These are phyloP conservation scores for Drosophila mayri DNA, from an alignment of 1,140 invertebrate species.

Conservation along the genomic window DNA sequence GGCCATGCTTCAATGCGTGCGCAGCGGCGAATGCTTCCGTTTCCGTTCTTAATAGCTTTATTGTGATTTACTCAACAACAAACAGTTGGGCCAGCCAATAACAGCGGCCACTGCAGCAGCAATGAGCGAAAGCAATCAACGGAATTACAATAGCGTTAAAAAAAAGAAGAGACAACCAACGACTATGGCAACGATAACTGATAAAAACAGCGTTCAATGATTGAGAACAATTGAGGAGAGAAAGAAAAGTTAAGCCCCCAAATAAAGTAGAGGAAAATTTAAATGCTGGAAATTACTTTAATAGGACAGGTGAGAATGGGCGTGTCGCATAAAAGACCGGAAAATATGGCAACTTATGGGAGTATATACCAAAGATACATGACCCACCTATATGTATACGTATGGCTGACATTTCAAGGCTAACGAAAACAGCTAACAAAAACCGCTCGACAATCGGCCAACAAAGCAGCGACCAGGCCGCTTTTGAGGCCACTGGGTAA, in stretches of 20 bases:
- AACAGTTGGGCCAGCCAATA: slow-evolving; percentile 36
- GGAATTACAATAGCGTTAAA: slow-evolving; percentile 81
- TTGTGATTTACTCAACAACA: slow-evolving; percentile 80
- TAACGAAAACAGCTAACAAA: slow-evolving; percentile 22
- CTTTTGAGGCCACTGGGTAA: slow-evolving; percentile 46
- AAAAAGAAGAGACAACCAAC: slow-evolving; percentile 40
- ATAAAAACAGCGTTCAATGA: slow-evolving; percentile 60
- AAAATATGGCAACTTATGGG: slow-evolving; percentile 33
- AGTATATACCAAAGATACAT: slow-evolving; percentile 13
- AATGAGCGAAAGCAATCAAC: slow-evolving; percentile 70
- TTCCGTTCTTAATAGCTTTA: slow-evolving; percentile 84
- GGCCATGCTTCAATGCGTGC: slow-evolving; percentile 81
- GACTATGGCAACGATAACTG: slow-evolving; percentile 61
- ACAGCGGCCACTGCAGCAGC: slow-evolving; percentile 21
- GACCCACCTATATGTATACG: slow-evolving; percentile 11
- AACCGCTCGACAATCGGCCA: slow-evolving; percentile 20
- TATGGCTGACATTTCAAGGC: slow-evolving; percentile 36
- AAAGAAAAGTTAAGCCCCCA: slow-evolving; percentile 33
- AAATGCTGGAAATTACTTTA: slow-evolving; percentile 40
- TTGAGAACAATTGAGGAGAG: slow-evolving; percentile 50
- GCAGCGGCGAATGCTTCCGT: slow-evolving; percentile 82
- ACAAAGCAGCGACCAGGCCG: slow-evolving; percentile 4
- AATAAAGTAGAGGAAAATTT: slow-evolving; percentile 29
- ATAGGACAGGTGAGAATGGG: slow-evolving; percentile 40
- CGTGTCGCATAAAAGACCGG: slow-evolving; percentile 10